Conservation (phyloP, 2,888 invertebrate genomes). For the Belgica antarctica region DNA sequence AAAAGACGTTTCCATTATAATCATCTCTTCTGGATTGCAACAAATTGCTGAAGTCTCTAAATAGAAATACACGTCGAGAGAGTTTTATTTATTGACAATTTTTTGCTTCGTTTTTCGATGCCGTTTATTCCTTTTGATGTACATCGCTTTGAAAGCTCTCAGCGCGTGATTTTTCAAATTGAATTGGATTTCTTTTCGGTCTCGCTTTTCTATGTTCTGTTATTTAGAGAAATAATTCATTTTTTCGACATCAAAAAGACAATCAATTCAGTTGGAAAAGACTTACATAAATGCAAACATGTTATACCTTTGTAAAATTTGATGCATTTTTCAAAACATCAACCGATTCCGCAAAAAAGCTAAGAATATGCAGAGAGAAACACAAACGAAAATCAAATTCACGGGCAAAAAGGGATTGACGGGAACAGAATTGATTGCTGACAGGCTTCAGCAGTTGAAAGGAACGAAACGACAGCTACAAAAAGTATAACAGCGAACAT, state of each 20-base stretch:
- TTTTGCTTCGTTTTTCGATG: not conserved
- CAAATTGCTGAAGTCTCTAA: constrained; percentile 21
- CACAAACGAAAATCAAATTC: not conserved
- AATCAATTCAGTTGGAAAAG: constrained; percentile 13
- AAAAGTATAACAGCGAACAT: not conserved
- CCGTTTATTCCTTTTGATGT: constrained; percentile 18
- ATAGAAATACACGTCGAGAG: constrained; percentile 2
- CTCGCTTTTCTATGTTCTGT: not conserved
- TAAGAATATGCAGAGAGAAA: not conserved
- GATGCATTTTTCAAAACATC: not conserved
- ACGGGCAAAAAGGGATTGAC: constrained; percentile 11
- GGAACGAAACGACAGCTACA: not conserved
- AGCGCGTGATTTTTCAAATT: not conserved
- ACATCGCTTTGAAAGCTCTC: not conserved
- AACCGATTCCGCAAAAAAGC: not conserved
- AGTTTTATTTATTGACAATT: constrained; percentile 33
- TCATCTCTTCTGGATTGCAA: constrained; percentile 11
- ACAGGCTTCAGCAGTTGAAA: not conserved
- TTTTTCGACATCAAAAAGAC: not conserved
- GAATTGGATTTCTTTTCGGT: not conserved
- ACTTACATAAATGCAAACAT: not conserved
- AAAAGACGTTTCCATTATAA: constrained; percentile 28
- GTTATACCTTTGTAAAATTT: not conserved
- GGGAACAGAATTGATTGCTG: constrained; percentile 27
- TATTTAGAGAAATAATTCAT: not conserved